Evolutionary conservation across 92 coral and sea anemone genomes (phyloP).

Genomic region (Pocillopora grandis): DNA sequence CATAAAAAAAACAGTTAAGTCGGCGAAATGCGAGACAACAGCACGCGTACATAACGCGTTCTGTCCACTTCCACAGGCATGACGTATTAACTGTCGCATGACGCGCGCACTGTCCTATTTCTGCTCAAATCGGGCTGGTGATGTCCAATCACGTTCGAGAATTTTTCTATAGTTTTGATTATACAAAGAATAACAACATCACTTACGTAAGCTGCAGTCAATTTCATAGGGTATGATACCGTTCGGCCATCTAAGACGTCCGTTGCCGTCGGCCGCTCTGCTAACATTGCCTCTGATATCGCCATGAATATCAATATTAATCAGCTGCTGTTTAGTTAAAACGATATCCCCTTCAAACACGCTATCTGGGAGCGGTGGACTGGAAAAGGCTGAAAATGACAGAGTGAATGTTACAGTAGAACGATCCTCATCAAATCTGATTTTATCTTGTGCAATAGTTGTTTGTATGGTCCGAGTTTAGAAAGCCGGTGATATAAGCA

Average conservation of each 20-base stretch:
- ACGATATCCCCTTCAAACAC: conserved; percentile 88
- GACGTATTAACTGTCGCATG: no score
- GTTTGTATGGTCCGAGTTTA: not conserved
- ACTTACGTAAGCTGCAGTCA: conserved; percentile 93
- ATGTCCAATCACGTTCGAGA: no score
- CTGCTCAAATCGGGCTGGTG: no score
- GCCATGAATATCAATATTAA: conserved; percentile 62
- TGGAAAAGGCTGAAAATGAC: conserved; percentile 38
- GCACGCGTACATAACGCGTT: no score
- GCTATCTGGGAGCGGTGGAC: conserved; percentile 67
- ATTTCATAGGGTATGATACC: conserved; percentile 86
- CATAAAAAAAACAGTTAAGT: no score
- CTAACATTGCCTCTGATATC: conserved; percentile 46
- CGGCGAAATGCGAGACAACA: no score
- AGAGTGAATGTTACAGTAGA: not conserved
- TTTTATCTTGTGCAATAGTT: not conserved
- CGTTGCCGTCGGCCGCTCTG: conserved; percentile 66
- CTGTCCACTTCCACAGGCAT: no score
- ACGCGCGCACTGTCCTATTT: no score
- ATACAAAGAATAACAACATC: not conserved
- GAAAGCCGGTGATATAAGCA: not conserved
- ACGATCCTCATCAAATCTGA: not conserved
- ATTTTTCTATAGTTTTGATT: not conserved
- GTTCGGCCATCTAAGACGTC: conserved; percentile 77
- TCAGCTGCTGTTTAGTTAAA: conserved; percentile 70